Percentiles rank a stretch among this genome's conserved stretches.
These are phyloP conservation scores for Gymnosoma rotundatum DNA, from an alignment of 2,888 invertebrate species.

Conservation along the genomic window DNA sequence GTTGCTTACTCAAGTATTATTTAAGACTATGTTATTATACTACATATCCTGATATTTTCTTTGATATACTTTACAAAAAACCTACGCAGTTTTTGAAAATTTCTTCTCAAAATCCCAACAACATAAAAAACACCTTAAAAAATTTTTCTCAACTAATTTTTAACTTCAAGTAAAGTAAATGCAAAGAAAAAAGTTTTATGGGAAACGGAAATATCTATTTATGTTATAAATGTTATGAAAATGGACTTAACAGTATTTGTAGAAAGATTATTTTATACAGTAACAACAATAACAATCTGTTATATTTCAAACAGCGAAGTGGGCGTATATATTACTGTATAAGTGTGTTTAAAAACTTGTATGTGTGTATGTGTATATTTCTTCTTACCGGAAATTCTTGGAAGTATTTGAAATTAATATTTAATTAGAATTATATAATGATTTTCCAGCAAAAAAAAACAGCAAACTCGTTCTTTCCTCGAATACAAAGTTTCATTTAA, in stretches of 20 bases:
- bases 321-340: neutral
- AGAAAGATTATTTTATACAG: neutral
- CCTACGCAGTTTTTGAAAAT: no score
- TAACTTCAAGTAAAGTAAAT: neutral
- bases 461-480: neutral
- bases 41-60: no score
- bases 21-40: no score
- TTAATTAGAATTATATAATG: conserved; percentile 39
- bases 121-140: neutral
- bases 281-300: no score
- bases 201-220: conserved; percentile 60
- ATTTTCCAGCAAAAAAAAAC: conserved; percentile 6
- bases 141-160: no score
- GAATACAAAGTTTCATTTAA: neutral
- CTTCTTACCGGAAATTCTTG: conserved; percentile 52
- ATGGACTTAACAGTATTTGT: conserved; percentile 2
- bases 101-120: neutral
- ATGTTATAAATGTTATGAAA: conserved; percentile 46
- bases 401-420: conserved; percentile 63
- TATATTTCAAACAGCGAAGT: neutral
- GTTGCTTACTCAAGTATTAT: no score
- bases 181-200: conserved; percentile 18
- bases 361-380: neutral
- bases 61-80: no score
- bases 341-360: neutral